A percentile compares a stretch with the other conserved stretches of the same genome.
Evolutionary conservation across 1,140 invertebrate species (phyloP).

Genomic region (Reticulitermes speratus): DNA sequence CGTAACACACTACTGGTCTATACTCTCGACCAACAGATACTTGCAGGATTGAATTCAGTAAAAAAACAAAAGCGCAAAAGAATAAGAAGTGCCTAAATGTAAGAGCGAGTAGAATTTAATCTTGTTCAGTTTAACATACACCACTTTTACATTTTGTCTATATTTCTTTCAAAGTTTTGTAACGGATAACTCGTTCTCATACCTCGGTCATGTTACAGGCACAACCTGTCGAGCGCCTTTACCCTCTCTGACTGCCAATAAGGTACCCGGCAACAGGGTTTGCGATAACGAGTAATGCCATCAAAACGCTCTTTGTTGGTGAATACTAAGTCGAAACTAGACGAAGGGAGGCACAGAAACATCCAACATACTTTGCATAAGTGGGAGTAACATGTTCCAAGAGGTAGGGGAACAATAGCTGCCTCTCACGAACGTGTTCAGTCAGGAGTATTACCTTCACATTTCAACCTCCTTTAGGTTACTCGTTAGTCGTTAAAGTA

Average conservation of each 20-base stretch:
- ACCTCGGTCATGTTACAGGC: background rate
- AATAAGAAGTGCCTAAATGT: too few relatives aligned
- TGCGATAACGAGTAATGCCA: background rate
- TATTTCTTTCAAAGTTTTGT: too few relatives aligned
- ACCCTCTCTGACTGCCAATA: background rate
- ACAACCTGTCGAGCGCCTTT: background rate
- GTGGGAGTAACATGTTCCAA: background rate
- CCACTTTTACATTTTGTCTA: too few relatives aligned
- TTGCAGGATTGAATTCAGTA: too few relatives aligned
- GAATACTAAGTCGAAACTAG: background rate
- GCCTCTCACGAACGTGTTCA: background rate
- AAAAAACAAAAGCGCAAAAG: too few relatives aligned
- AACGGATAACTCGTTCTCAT: too few relatives aligned
- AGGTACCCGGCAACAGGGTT: background rate
- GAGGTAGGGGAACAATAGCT: background rate
- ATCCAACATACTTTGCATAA: background rate
- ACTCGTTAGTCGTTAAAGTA: background rate
- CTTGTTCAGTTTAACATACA: too few relatives aligned
- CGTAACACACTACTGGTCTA: too few relatives aligned
- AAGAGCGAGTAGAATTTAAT: too few relatives aligned
- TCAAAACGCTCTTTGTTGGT: conserved; percentile 10
- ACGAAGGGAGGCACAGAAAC: background rate
- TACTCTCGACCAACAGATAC: too few relatives aligned
- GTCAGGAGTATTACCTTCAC: too few relatives aligned
- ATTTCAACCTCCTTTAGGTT: background rate